These are phyloP conservation scores for Leptocoma aspasia DNA, from an alignment of 2,113 vertebrate genomes.

Conservation along the genomic window DNA sequence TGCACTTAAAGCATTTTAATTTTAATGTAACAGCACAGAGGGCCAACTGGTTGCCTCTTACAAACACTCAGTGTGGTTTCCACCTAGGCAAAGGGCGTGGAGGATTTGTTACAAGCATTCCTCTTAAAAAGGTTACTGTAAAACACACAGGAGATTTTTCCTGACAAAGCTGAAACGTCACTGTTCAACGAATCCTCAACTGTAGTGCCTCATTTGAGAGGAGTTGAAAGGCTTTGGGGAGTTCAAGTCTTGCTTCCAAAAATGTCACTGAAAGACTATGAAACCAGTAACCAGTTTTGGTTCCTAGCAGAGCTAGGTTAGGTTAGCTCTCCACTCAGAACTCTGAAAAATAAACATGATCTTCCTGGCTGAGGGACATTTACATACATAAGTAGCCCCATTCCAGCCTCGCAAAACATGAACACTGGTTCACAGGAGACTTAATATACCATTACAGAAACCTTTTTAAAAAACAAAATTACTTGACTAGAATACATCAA, in stretches of 20 bases:
- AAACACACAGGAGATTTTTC: not conserved
- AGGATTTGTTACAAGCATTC: not conserved
- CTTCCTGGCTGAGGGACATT: not conserved
- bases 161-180: not conserved
- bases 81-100: fast-evolving
- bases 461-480: not conserved
- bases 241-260: not conserved
- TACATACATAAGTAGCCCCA: not conserved
- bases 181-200: not conserved
- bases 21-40: not conserved
- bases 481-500: not conserved
- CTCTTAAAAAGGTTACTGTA: not conserved
- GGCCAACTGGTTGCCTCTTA: not conserved
- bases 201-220: not conserved
- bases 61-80: not conserved
- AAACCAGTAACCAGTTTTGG: not conserved
- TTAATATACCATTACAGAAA: not conserved
- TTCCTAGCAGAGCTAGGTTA: not conserved
- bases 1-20: no score
- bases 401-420: not conserved
- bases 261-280: not conserved
- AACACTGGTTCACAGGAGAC: not conserved
- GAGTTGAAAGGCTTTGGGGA: not conserved
- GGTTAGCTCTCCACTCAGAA: not conserved
- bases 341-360: not conserved